Evolutionary conservation across 2,888 invertebrate species (phyloP).

Genomic region (Stenolophus ochropezus): DNA sequence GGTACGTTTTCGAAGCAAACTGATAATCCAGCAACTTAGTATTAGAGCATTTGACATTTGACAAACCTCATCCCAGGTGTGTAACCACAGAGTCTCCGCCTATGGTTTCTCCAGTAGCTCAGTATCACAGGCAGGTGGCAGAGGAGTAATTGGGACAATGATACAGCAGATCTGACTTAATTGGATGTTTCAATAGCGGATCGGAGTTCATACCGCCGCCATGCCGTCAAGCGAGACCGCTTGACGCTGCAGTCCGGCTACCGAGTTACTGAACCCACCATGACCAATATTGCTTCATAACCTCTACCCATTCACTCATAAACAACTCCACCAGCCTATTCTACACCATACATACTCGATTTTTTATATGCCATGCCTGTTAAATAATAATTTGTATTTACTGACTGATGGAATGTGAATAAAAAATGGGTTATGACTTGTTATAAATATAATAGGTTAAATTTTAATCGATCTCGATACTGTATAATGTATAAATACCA

Average conservation of each 20-base stretch:
- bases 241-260: slow-evolving; percentile 54
- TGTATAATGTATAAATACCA: background rate
- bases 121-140: slow-evolving; percentile 57
- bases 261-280: slow-evolving; percentile 57
- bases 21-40: too few relatives aligned
- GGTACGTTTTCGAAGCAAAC: too few relatives aligned
- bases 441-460: background rate
- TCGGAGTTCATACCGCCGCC: slow-evolving; percentile 27
- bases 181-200: slow-evolving; percentile 66
- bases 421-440: background rate
- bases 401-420: background rate
- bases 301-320: slow-evolving; percentile 8
- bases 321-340: background rate
- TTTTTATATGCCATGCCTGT: background rate
- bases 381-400: background rate
- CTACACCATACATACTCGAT: background rate
- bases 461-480: background rate
- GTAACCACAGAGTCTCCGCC: background rate
- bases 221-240: slow-evolving; percentile 55
- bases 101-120: background rate
- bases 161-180: slow-evolving; percentile 66
- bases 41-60: background rate
- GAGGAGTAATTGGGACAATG: slow-evolving; percentile 66
- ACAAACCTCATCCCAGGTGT: background rate
- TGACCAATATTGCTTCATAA: slow-evolving; percentile 38